A percentile compares a stretch with the other conserved stretches of the same genome.
phyloP scores from a whole-genome alignment of 2,797 vertebrate species.

The Amniataba percoides region DNA sequence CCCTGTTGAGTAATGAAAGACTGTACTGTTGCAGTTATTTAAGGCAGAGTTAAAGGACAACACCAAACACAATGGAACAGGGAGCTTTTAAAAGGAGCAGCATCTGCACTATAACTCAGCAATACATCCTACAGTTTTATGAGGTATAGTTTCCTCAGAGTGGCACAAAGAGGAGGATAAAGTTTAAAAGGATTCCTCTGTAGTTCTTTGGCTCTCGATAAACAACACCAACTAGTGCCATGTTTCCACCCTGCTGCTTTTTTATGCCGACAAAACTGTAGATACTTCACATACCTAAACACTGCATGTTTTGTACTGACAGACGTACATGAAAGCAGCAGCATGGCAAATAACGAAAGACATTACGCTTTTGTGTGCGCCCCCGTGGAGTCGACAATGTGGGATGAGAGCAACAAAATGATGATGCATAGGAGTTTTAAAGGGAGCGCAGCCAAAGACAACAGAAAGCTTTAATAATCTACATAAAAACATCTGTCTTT shows the following conservation, averaged over 20 bases:
- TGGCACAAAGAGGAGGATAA: not conserved
- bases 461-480: not conserved
- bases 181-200: constrained; percentile 17
- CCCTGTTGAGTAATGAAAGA: constrained; percentile 7
- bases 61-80: constrained; percentile 24
- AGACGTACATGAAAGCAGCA: constrained; percentile 1
- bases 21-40: constrained; percentile 12
- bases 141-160: constrained; percentile 7
- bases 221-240: constrained; percentile 7
- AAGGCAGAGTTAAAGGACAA: constrained; percentile 4
- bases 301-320: not conserved
- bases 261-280: not conserved
- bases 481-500: not conserved
- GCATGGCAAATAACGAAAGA: not conserved
- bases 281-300: constrained; percentile 9
- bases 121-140: constrained; percentile 13
- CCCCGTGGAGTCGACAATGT: not conserved
- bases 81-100: constrained; percentile 19
- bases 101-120: constrained; percentile 12
- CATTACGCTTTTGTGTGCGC: not conserved
- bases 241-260: constrained; percentile 8
- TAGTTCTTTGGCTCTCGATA: not conserved
- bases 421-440: not conserved
- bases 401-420: not conserved
- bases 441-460: not conserved